phyloP scores from a whole-genome alignment of 2,113 vertebrate genomes.

The Macaca fascicularis region DNA sequence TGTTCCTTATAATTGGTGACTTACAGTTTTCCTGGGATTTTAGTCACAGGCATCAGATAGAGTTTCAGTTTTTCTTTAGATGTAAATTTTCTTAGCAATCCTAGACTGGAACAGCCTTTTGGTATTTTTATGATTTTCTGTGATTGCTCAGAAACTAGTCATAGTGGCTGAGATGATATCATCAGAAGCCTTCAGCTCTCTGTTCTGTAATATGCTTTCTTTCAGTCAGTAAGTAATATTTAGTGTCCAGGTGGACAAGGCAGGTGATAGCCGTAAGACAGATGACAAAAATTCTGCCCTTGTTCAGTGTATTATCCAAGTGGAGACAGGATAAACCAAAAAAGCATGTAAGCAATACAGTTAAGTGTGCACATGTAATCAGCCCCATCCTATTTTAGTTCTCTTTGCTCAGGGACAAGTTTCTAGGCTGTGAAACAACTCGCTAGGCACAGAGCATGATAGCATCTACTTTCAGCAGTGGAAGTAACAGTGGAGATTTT shows the following conservation, averaged over 20 bases:
- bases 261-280: background rate
- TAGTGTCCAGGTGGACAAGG: background rate
- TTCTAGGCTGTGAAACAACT: background rate
- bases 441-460: background rate
- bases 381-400: background rate
- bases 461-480: background rate
- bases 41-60: background rate
- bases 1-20: background rate
- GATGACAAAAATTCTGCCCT: background rate
- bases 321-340: background rate
- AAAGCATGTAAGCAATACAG: background rate
- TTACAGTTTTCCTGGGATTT: constrained; percentile 42
- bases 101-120: background rate
- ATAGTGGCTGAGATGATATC: background rate
- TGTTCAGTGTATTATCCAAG: background rate
- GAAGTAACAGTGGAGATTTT: background rate
- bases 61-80: background rate
- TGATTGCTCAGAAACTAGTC: constrained; percentile 21
- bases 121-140: background rate
- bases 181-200: background rate
- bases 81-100: background rate
- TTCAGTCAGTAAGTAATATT: background rate
- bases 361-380: background rate
- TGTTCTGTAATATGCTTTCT: constrained; percentile 1
- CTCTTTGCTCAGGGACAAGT: background rate